phyloP scores from a whole-genome alignment of 2,113 vertebrate genomes.

The Geococcyx californianus region DNA sequence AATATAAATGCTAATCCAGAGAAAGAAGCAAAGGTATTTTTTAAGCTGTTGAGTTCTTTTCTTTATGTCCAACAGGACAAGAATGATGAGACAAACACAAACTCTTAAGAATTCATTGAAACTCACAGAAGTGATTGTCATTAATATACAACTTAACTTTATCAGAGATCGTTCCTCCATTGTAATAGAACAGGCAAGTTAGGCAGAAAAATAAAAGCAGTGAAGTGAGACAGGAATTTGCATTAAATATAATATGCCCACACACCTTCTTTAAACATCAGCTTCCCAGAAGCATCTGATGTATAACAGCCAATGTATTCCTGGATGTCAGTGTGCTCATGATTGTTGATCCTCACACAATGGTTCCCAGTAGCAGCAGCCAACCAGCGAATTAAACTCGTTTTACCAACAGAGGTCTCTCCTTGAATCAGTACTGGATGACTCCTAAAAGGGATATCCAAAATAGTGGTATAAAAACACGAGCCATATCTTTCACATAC shows the following conservation, averaged over 20 bases:
- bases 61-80: background rate
- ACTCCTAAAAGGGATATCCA: slow-evolving; percentile 74
- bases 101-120: background rate
- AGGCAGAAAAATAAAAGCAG: background rate
- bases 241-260: background rate
- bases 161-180: background rate
- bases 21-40: no score
- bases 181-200: background rate
- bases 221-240: background rate
- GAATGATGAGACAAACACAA: background rate
- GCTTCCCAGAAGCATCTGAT: slow-evolving; percentile 86
- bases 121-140: background rate
- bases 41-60: background rate
- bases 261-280: slow-evolving; percentile 93
- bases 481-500: background rate
- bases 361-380: slow-evolving; percentile 92
- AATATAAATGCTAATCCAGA: background rate
- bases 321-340: slow-evolving; percentile 97
- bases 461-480: background rate
- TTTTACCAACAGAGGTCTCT: slow-evolving; percentile 97
- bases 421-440: slow-evolving; percentile 95
- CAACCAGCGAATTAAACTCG: slow-evolving; percentile 92
- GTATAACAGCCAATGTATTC: slow-evolving; percentile 98
- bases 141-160: background rate
- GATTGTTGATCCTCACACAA: slow-evolving; percentile 96